A percentile compares a stretch with the other conserved stretches of the same genome.
phyloP scores from a whole-genome alignment of 2,888 invertebrate species.

The Zygogramma bicolorata region DNA sequence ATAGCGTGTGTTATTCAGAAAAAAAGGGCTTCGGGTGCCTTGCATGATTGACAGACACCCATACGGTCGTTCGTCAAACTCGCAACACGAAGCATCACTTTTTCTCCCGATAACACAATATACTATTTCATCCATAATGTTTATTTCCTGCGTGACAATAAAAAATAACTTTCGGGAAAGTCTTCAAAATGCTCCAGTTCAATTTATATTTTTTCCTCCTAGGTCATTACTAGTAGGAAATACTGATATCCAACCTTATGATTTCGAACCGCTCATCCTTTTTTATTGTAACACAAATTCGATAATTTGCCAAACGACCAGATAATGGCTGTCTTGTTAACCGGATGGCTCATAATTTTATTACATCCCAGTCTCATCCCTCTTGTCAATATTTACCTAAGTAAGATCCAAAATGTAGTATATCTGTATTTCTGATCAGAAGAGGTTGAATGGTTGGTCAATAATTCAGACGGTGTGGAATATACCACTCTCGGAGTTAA shows the following conservation, averaged over 20 bases:
- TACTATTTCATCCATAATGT: too few species aligned
- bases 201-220: not conserved
- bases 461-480: conserved; percentile 42
- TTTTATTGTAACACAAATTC: conserved; percentile 10
- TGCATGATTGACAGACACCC: too few species aligned
- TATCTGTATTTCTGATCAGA: conserved; percentile 40
- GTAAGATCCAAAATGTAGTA: conserved; percentile 45
- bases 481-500: conserved; percentile 39
- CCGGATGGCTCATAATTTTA: conserved; percentile 37
- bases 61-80: too few species aligned
- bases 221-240: not conserved
- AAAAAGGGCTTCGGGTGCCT: too few species aligned
- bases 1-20: too few species aligned
- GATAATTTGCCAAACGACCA: conserved; percentile 12
- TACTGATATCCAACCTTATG: not conserved
- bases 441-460: conserved; percentile 37
- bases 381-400: conserved; percentile 50
- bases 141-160: too few species aligned
- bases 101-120: too few species aligned
- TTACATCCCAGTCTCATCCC: conserved; percentile 32
- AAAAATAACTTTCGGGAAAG: too few species aligned
- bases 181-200: not conserved
- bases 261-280: not conserved
- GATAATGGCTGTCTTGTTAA: conserved; percentile 10
- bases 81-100: too few species aligned